Conservation (phyloP, 2,113 vertebrate species). For the Ia io region DNA sequence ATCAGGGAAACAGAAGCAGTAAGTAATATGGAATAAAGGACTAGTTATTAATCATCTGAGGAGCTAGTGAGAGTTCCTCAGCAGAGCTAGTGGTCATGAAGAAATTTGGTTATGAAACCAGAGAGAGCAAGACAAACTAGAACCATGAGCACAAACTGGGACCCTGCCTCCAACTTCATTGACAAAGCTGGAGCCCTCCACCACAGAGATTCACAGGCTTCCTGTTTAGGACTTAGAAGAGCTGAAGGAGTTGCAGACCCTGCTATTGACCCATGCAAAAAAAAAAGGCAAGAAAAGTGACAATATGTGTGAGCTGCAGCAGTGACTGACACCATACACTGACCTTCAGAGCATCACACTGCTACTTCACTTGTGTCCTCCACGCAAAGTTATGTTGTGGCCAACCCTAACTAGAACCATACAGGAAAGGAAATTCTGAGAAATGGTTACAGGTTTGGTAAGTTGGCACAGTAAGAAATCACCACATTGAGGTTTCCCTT, state of each 20-base stretch:
- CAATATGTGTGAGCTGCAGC: neutral
- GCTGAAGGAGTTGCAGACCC: neutral
- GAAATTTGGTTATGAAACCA: neutral
- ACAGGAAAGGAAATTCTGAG: neutral
- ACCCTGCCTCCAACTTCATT: neutral
- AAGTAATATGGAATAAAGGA: neutral
- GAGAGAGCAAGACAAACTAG: neutral
- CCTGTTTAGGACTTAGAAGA: neutral
- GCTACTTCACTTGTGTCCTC: neutral
- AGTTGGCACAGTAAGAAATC: neutral
- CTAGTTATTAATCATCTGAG: neutral
- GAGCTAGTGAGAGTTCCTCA: neutral
- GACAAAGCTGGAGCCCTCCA: neutral
- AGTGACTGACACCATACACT: neutral
- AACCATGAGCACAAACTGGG: neutral
- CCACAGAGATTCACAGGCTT: neutral
- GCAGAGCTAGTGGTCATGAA: neutral
- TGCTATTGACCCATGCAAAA: neutral
- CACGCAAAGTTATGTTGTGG: neutral
- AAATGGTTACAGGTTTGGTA: neutral
- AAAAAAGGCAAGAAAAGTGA: neutral
- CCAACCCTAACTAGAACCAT: neutral
- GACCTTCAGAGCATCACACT: neutral
- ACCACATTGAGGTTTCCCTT: neutral
- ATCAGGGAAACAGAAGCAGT: neutral